These are phyloP conservation scores for Oryzias javanicus DNA, from an alignment of 2,113 vertebrate species.

Conservation along the genomic window DNA sequence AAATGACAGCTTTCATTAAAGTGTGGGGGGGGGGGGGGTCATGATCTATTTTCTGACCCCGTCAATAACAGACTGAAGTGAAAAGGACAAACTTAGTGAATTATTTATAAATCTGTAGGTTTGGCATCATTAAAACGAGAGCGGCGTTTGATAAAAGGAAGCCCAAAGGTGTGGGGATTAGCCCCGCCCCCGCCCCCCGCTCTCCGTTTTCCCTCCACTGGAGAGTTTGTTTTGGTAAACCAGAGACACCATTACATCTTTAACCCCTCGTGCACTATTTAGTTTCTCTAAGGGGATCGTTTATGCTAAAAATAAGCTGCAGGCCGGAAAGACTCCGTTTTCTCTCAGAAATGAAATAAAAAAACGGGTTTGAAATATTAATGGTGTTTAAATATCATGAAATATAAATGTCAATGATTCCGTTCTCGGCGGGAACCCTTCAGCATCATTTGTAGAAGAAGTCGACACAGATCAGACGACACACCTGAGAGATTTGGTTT, in stretches of 20 bases:
- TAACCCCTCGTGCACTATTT: conserved; percentile 21
- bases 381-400: too few species aligned
- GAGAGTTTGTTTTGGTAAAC: conserved; percentile 1
- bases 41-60: conserved; percentile 62
- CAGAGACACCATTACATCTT: conserved; percentile 21
- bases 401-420: too few species aligned
- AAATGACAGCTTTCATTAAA: conserved; percentile 63
- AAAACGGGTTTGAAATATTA: too few species aligned
- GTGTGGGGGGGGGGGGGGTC: conserved; percentile 11
- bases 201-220: conserved; percentile 14
- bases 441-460: too few species aligned
- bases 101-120: conserved; percentile 70
- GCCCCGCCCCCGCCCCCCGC: too few species aligned
- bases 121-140: conserved; percentile 62
- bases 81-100: conserved; percentile 66
- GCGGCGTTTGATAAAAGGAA: conserved; percentile 53
- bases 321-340: neutral
- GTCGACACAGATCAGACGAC: too few species aligned
- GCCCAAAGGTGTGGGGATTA: conserved; percentile 16
- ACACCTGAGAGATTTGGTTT: too few species aligned
- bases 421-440: too few species aligned
- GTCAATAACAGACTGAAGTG: conserved; percentile 69
- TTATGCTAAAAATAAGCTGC: conserved; percentile 7
- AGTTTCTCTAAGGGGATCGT: conserved; percentile 9
- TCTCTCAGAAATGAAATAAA: too few species aligned